Conservation (phyloP, 2,113 vertebrate species). For the Chelonoidis abingdonii region DNA sequence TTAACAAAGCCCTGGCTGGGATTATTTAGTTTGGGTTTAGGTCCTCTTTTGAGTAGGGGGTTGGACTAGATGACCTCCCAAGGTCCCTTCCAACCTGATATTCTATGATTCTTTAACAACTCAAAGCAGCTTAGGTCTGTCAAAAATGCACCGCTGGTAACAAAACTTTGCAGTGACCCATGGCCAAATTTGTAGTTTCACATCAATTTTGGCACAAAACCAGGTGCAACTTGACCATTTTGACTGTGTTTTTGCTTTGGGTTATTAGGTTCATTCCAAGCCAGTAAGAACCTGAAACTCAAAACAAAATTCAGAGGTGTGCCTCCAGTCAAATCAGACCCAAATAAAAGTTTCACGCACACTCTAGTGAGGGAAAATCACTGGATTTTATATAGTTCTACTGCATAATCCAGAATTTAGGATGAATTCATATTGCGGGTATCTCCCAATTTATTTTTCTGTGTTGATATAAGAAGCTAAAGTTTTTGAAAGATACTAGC, state of each 20-base stretch:
- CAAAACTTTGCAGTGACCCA: background rate
- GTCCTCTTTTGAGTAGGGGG: too few species aligned
- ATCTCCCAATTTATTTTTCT: background rate
- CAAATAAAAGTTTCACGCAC: background rate
- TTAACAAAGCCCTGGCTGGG: too few species aligned
- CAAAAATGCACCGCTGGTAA: background rate
- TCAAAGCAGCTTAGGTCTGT: background rate
- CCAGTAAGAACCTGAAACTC: background rate
- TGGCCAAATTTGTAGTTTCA: background rate
- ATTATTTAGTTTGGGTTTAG: too few species aligned
- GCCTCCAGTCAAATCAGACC: background rate
- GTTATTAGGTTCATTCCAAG: background rate
- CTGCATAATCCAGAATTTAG: background rate
- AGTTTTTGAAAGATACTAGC: background rate
- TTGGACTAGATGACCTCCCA: too few species aligned
- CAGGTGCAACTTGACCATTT: background rate
- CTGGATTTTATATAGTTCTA: background rate
- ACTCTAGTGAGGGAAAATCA: background rate
- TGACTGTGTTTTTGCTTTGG: background rate
- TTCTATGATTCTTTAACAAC: background rate
- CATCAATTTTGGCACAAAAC: background rate
- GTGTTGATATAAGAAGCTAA: background rate
- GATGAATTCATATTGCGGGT: background rate
- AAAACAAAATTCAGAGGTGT: background rate
- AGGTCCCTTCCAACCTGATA: too few species aligned